Evolutionary conservation across 2,888 invertebrate genomes (phyloP).

Genomic region (Calameuta pallipes): DNA sequence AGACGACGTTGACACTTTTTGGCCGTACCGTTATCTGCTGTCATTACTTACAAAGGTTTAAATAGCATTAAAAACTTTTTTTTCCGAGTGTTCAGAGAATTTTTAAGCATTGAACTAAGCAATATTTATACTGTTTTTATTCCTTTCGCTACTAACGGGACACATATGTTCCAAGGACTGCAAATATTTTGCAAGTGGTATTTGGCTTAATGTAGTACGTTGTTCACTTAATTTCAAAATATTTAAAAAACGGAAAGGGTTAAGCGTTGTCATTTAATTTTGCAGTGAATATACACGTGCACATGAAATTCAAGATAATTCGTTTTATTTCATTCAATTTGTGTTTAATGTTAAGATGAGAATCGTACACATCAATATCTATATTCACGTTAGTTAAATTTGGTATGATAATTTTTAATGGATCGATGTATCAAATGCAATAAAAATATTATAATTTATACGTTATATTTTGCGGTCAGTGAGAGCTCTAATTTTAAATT

Average conservation of each 20-base stretch:
- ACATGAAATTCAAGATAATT: neutral
- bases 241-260: neutral
- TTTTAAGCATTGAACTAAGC: neutral
- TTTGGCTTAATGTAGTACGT: no score
- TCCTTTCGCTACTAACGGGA: no score
- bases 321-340: neutral
- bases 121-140: neutral
- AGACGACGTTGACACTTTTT: neutral
- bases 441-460: neutral
- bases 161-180: no score
- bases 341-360: no score
- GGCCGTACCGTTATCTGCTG: neutral
- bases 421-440: no score
- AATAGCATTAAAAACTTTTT: neutral
- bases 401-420: neutral
- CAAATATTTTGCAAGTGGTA: no score
- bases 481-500: neutral
- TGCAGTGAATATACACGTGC: neutral
- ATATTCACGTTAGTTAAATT: neutral
- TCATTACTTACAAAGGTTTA: neutral
- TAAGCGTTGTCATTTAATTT: neutral
- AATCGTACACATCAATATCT: no score
- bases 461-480: neutral
- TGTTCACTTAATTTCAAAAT: no score
- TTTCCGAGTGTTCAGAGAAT: neutral